Conservation (phyloP, 1,140 invertebrate species). For the Pseudomyrmex flavicornis region DNA sequence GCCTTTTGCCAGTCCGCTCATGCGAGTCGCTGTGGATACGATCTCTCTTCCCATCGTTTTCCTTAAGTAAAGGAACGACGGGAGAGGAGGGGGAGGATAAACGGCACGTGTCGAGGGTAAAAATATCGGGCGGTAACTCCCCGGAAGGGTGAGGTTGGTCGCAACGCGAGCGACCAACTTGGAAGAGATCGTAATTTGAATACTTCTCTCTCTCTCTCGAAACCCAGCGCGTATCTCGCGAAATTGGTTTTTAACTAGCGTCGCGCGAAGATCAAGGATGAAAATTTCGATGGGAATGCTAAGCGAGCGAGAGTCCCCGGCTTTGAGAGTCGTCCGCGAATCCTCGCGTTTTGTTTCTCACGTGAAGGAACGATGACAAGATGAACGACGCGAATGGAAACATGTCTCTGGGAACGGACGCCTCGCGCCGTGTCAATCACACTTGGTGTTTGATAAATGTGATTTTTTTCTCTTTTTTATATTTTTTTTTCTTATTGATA, state of each 20-base stretch:
- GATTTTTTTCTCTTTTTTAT: no score
- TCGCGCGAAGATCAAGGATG: not conserved
- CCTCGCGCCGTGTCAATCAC: not conserved
- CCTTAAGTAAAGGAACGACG: constrained; percentile 37
- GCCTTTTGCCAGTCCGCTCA: constrained; percentile 58
- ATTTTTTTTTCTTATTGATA: no score
- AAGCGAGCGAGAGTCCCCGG: not conserved
- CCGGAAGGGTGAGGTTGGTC: not conserved
- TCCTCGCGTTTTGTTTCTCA: no score
- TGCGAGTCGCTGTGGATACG: constrained; percentile 49
- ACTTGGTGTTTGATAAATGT: not conserved
- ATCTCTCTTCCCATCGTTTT: constrained; percentile 20
- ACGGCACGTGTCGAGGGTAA: constrained; percentile 58
- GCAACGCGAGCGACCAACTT: constrained; percentile 25
- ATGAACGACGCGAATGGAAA: no score
- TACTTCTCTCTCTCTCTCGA: constrained; percentile 6
- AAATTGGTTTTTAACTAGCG: constrained; percentile 14
- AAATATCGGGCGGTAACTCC: constrained; percentile 49
- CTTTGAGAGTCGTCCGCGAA: not conserved
- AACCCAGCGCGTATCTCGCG: not conserved
- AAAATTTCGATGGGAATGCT: not conserved
- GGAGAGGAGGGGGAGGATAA: constrained; percentile 13
- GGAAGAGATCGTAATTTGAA: constrained; percentile 61
- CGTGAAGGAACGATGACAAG: no score
- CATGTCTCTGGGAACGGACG: not conserved